Percentiles rank a stretch among this genome's conserved stretches.
Conservation (phyloP, 2,888 invertebrate genomes). For the Pammene fasciana region DNA sequence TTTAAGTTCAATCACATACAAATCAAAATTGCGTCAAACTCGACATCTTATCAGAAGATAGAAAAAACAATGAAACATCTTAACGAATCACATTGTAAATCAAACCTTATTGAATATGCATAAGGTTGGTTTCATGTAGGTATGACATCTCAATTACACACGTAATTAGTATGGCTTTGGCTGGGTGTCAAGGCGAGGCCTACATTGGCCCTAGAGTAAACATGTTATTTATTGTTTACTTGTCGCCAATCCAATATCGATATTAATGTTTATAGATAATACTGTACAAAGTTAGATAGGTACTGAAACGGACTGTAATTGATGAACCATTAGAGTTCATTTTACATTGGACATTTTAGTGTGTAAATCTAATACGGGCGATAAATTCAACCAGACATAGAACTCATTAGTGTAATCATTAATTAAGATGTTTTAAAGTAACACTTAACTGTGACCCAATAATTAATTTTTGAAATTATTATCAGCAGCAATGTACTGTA, state of each 20-base stretch:
- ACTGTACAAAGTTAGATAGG: too few species aligned
- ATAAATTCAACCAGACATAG: too few species aligned
- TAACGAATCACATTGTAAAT: not conserved
- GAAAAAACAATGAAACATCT: slow-evolving; percentile 9
- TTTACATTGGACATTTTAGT: too few species aligned
- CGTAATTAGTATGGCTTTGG: slow-evolving; percentile 19
- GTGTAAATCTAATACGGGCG: too few species aligned
- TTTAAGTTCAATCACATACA: not conserved
- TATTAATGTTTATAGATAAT: not conserved
- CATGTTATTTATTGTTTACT: slow-evolving; percentile 31
- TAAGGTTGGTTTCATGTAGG: not conserved
- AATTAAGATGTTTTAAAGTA: too few species aligned
- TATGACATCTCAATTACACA: slow-evolving; percentile 17
- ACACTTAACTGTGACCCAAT: too few species aligned
- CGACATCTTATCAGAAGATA: too few species aligned
- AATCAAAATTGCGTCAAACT: not conserved
- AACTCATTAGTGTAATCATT: too few species aligned
- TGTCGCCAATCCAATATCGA: not conserved
- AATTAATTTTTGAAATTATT: too few species aligned
- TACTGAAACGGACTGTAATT: too few species aligned
- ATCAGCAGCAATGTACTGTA: too few species aligned
- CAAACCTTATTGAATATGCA: not conserved
- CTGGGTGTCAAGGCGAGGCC: slow-evolving; percentile 30
- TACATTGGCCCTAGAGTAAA: slow-evolving; percentile 21
- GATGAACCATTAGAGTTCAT: too few species aligned